phyloP scores from a whole-genome alignment of 2,888 invertebrate genomes.

The Caradrina kadenii region DNA sequence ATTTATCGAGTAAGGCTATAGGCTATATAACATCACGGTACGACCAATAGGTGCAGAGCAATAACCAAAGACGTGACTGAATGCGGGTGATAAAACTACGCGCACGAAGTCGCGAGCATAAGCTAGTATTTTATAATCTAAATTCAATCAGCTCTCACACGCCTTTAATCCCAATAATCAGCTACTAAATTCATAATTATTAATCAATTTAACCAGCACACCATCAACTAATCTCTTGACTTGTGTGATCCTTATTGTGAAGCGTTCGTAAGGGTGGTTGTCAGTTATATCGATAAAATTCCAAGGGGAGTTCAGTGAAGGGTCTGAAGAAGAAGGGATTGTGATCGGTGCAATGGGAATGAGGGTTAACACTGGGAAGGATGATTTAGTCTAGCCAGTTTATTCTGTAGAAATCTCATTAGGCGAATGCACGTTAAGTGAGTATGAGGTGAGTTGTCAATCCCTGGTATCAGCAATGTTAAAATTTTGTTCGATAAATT shows the following conservation, averaged over 20 bases:
- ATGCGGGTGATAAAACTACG: too few species aligned
- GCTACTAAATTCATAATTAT: slow-evolving; percentile 8
- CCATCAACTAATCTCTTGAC: slow-evolving; percentile 46
- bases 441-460: too few species aligned
- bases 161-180: slow-evolving; percentile 10
- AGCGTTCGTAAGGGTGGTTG: slow-evolving; percentile 42
- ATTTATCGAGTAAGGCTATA: too few species aligned
- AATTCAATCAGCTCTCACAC: slow-evolving; percentile 14
- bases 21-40: too few species aligned
- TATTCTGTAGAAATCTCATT: too few species aligned
- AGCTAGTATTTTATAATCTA: not conserved
- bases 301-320: slow-evolving; percentile 39
- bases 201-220: slow-evolving; percentile 37
- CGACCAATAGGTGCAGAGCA: too few species aligned
- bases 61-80: too few species aligned
- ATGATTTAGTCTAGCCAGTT: not conserved
- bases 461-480: too few species aligned
- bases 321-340: slow-evolving; percentile 31
- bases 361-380: not conserved
- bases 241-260: slow-evolving; percentile 52
- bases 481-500: too few species aligned
- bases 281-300: slow-evolving; percentile 31
- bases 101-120: too few species aligned
- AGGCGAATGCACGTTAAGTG: too few species aligned
- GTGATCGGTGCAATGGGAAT: slow-evolving; percentile 21